phyloP scores from a whole-genome alignment of 1,140 invertebrate species.

The Cylas formicarius region DNA sequence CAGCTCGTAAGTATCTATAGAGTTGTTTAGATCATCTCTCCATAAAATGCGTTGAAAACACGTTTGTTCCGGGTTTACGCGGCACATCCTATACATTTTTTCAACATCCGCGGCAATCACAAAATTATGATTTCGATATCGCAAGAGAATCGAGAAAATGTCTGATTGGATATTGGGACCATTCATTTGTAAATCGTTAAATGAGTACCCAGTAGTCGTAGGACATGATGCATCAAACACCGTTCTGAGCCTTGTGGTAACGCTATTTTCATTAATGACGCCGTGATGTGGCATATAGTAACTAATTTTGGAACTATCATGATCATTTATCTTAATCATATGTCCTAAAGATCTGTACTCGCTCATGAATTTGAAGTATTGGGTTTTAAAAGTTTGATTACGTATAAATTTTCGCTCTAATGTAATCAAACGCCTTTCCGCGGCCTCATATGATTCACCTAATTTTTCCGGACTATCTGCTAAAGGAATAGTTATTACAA shows the following conservation, averaged over 20 bases:
- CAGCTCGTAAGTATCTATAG: conserved; percentile 15
- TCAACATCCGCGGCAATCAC: conserved; percentile 30
- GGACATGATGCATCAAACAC: conserved; percentile 37
- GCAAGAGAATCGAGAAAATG: conserved; percentile 22
- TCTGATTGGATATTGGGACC: conserved; percentile 30
- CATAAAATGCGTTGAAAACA: conserved; percentile 43
- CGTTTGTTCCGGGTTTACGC: conserved; percentile 30
- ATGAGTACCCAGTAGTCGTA: conserved; percentile 22
- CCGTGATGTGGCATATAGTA: conserved; percentile 43
- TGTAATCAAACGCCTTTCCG: conserved; percentile 32
- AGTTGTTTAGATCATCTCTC: conserved; percentile 18
- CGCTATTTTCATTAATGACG: conserved; percentile 32
- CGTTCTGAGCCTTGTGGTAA: conserved; percentile 34
- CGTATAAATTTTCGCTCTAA: conserved; percentile 34
- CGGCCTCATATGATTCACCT: conserved; percentile 28
- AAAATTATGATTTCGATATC: conserved; percentile 35
- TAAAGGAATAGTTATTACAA: conserved; percentile 23
- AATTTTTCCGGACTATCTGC: conserved; percentile 21
- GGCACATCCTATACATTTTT: conserved; percentile 42
- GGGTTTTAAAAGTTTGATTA: conserved; percentile 17
- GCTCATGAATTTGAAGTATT: conserved; percentile 14
- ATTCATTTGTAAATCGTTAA: conserved; percentile 25
- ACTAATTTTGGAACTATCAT: neutral
- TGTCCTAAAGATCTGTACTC: conserved; percentile 14
- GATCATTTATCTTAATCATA: conserved; percentile 7